Conservation (phyloP, 2,113 vertebrate genomes). For the Pantherophis guttatus region DNA sequence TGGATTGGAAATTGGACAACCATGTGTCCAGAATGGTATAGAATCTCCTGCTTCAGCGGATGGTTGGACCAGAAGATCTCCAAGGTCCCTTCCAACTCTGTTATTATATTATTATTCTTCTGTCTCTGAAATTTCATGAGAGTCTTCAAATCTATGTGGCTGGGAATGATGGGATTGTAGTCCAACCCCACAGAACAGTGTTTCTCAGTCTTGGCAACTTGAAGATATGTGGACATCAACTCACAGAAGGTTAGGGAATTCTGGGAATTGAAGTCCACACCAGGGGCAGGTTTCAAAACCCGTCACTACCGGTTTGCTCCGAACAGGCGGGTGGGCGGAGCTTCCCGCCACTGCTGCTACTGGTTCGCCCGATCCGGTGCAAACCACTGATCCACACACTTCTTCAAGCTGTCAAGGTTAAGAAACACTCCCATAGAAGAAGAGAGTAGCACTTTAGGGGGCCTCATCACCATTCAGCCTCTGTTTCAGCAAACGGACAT, state of each 20-base stretch:
- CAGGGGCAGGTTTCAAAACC: too few relatives aligned
- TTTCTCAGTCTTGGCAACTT: background rate
- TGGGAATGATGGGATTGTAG: background rate
- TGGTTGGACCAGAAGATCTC: background rate
- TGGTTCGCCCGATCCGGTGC: too few relatives aligned
- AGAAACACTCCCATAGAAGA: background rate
- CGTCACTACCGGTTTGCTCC: too few relatives aligned
- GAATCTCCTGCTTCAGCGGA: background rate
- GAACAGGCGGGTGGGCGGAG: too few relatives aligned
- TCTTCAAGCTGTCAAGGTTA: background rate
- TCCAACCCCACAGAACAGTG: background rate
- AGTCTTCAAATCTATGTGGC: background rate
- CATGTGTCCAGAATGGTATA: background rate
- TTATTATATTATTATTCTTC: background rate
- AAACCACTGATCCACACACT: background rate
- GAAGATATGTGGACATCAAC: background rate
- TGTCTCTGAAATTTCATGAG: background rate
- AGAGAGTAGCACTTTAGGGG: background rate
- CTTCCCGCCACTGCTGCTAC: too few relatives aligned
- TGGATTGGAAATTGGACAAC: background rate
- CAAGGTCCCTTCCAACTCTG: background rate
- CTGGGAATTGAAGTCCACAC: background rate
- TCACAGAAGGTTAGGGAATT: background rate
- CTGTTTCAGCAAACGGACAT: background rate
- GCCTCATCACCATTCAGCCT: background rate